phyloP scores from a whole-genome alignment of 1,140 invertebrate species.

The Coptotermes formosanus region DNA sequence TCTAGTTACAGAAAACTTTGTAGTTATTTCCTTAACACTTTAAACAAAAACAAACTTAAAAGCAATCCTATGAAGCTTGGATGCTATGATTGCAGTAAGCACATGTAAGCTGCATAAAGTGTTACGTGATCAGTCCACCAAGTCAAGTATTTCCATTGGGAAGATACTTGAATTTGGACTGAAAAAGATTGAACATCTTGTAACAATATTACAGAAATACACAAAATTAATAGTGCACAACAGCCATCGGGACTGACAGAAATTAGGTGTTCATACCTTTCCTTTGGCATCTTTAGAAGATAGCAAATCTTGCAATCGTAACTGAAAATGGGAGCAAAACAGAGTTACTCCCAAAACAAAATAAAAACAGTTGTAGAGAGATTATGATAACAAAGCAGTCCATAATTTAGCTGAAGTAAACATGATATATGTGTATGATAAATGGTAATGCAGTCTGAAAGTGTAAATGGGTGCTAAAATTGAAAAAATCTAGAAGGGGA shows the following conservation, averaged over 20 bases:
- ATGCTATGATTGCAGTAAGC: background rate
- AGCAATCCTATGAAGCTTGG: no score
- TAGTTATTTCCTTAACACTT: no score
- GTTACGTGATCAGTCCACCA: background rate
- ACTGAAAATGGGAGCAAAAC: conserved; percentile 8
- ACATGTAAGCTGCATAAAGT: background rate
- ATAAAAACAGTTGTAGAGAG: no score
- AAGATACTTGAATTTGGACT: conserved; percentile 1
- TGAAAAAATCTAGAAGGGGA: no score
- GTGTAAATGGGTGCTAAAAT: no score
- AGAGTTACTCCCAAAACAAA: background rate
- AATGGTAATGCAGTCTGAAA: no score
- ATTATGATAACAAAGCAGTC: no score
- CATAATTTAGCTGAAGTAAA: no score
- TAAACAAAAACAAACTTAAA: no score
- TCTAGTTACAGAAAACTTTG: no score
- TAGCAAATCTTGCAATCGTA: conserved; percentile 1
- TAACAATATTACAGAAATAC: background rate
- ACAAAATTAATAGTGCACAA: background rate
- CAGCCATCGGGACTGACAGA: background rate
- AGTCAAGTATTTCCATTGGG: background rate
- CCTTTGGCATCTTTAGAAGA: conserved; percentile 2
- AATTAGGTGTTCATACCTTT: background rate
- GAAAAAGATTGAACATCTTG: background rate
- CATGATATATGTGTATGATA: no score